A percentile compares a stretch with the other conserved stretches of the same genome.
Conservation (phyloP, 2,797 vertebrate genomes). For the Pteronotus mesoamericanus region DNA sequence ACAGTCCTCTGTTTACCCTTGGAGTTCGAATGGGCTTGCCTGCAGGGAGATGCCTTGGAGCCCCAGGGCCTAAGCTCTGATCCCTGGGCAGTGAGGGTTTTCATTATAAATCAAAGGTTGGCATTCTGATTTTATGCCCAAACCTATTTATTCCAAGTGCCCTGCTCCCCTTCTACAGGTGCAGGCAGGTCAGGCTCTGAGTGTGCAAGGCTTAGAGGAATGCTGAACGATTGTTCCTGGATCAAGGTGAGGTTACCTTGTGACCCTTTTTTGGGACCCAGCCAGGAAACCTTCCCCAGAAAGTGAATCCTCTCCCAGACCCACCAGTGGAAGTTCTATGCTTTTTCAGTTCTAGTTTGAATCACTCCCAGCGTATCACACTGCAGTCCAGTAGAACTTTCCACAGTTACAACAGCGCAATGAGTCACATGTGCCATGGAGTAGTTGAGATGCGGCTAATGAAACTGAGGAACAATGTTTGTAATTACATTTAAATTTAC, state of each 20-base stretch:
- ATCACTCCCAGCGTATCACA: background rate
- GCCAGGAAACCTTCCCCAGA: background rate
- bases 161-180: background rate
- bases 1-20: too few species aligned
- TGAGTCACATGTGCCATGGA: background rate
- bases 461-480: background rate
- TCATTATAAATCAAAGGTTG: background rate
- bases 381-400: background rate
- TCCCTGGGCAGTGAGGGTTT: background rate
- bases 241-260: background rate
- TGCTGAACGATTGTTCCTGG: background rate
- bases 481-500: background rate
- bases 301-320: background rate
- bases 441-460: background rate
- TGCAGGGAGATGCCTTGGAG: background rate
- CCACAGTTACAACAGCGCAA: rapidly evolving
- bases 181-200: background rate
- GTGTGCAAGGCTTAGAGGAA: background rate
- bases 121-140: background rate
- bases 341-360: background rate
- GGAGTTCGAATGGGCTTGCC: background rate
- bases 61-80: background rate
- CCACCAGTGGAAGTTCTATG: background rate
- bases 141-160: background rate
- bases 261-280: background rate